Evolutionary conservation across 2,888 invertebrate species (phyloP), one percentile per base, ranked within the genome.

Genomic region (Habroteleia sp.): DNA sequence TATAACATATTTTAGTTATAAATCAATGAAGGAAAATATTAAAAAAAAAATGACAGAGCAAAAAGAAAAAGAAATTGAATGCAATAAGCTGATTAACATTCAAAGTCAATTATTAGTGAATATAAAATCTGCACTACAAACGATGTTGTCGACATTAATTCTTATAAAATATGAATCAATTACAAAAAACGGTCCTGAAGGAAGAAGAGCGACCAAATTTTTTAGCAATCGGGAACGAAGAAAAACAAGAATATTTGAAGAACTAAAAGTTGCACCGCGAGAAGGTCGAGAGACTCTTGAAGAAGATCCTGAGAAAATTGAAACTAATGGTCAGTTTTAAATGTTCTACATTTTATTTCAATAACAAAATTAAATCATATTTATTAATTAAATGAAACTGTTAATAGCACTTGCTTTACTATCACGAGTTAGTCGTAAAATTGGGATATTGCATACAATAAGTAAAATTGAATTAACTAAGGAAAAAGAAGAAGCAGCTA

Each of bases 61-160:
- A 78, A 82, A 84, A 6, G 88, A 89, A 3, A 90, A 90, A 8
- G 89, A 90, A 76, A 76, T 74, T 0, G 87, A 89, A 23, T 83
- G 89, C 0, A 89, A 85, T 1, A 85, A 83, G n/a, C 63, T 89
- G 1, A 87, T 90, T 14, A 89, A 91, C 79, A 88, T 86, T 8
- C 90, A 90, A 62, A 91, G 91, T 0, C 87, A 89, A 76, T 85
- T 92, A 11, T 88, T 92, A 27, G 91, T 92, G 27, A 90, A 91
- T 77, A 90, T 93, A 83, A 90, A 91, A 81, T 90, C 90, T 0
- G 90, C 91, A 0, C 81, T 93, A 62, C 92, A 91, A 80, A 92
- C 91, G 79, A 90, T 93, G 77, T 89, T 91, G 62, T 90, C 91
- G 44, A 88, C 92, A 68, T 83, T 92, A 0, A 88, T 90, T 0